These are phyloP conservation scores for Nesogale talazaci DNA, from an alignment of 2,113 vertebrate species.

Conservation along the genomic window DNA sequence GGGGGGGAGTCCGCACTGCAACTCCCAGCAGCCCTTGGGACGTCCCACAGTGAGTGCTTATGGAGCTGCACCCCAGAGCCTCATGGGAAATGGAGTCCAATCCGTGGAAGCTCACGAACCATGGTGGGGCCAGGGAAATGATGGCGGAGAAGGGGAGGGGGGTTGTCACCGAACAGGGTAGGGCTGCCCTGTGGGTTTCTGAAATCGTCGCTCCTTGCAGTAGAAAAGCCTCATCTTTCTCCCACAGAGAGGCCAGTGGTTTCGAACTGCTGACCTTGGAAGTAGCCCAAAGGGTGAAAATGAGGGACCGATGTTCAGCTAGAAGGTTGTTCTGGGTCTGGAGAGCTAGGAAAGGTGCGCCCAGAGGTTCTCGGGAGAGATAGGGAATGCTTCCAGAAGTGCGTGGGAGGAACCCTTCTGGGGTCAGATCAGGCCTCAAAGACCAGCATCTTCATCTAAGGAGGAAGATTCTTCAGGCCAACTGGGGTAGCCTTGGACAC, in stretches of 20 bases:
- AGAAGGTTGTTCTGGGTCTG: neutral
- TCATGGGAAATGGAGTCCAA: conserved; percentile 57
- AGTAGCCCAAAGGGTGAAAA: no score
- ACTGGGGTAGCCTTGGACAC: neutral
- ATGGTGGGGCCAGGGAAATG: no score
- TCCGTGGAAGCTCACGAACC: fast-evolving
- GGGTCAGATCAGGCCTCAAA: neutral
- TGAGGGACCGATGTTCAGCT: no score
- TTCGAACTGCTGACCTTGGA: no score
- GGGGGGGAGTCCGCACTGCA: neutral
- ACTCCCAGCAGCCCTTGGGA: conserved; percentile 33
- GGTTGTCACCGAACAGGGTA: no score
- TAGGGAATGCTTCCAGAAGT: neutral
- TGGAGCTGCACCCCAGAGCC: fast-evolving
- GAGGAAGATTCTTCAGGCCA: neutral
- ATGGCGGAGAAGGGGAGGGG: no score
- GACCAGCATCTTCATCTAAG: neutral
- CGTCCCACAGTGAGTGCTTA: fast-evolving
- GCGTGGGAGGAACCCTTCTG: neutral
- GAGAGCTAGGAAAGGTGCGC: neutral
- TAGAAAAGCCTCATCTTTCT: no score
- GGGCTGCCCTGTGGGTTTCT: no score
- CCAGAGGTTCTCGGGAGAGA: neutral
- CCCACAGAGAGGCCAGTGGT: no score
- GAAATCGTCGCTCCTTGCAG: no score